phyloP scores from a whole-genome alignment of 2,113 vertebrate genomes.

The Hemicordylus capensis region DNA sequence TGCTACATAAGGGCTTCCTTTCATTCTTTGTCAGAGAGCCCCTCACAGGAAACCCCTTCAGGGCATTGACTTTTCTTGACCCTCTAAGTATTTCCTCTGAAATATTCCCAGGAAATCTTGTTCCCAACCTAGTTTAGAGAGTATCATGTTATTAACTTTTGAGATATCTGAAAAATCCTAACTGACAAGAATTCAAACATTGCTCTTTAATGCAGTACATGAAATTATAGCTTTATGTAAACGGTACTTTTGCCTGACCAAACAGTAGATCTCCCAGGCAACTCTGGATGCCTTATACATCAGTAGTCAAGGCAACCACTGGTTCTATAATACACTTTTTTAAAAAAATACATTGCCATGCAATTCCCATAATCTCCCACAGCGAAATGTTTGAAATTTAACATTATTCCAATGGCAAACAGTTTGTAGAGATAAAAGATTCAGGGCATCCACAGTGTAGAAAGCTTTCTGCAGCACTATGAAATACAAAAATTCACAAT shows the following conservation, averaged over 20 bases:
- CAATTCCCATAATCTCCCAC: neutral
- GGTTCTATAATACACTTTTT: neutral
- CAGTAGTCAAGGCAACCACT: neutral
- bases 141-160: neutral
- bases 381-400: neutral
- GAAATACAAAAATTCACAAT: neutral
- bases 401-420: neutral
- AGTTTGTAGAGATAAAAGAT: neutral
- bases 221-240: neutral
- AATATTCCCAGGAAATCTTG: conserved; percentile 1
- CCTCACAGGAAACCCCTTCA: neutral
- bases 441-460: neutral
- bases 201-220: neutral
- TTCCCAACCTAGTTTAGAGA: neutral
- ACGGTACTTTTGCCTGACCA: neutral
- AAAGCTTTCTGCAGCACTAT: neutral
- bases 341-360: neutral
- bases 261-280: neutral
- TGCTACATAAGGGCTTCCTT: neutral
- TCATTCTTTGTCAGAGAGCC: neutral
- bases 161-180: neutral
- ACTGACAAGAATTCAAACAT: neutral
- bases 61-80: conserved; percentile 22
- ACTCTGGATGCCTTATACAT: neutral
- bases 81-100: neutral